These are phyloP conservation scores for Scophthalmus maximus DNA, from an alignment of 2,113 vertebrate species.

Conservation along the genomic window DNA sequence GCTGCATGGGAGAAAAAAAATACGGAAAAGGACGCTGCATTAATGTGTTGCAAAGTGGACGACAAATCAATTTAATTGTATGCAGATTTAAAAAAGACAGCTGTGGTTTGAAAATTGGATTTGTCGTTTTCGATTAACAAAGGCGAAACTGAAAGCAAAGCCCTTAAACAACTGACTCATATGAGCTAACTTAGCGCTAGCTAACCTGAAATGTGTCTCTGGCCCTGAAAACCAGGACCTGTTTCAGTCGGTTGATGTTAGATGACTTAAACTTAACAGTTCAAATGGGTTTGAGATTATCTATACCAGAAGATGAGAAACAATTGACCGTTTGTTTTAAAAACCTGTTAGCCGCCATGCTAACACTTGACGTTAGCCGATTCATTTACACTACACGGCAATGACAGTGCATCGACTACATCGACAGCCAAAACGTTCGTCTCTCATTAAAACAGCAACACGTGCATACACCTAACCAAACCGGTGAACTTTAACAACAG, in stretches of 20 bases:
- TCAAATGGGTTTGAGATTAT: accelerated
- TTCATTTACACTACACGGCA: conserved; percentile 58
- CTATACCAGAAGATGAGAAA: accelerated
- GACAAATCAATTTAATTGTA: not conserved
- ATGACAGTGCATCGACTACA: conserved; percentile 73
- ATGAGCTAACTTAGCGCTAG: conserved; percentile 4
- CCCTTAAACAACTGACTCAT: conserved; percentile 41
- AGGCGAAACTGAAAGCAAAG: conserved; percentile 75
- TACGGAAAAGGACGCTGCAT: not conserved
- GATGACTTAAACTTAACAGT: accelerated
- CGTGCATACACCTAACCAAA: accelerated
- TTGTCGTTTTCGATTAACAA: not conserved
- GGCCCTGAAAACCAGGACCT: not conserved
- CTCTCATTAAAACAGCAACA: accelerated
- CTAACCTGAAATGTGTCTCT: not conserved
- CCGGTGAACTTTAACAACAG: accelerated
- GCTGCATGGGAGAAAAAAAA: conserved; percentile 81
- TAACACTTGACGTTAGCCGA: conserved; percentile 54
- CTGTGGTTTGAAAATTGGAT: accelerated
- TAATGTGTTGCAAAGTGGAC: not conserved
- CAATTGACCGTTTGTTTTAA: not conserved
- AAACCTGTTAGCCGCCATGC: conserved; percentile 39
- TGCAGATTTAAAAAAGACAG: accelerated
- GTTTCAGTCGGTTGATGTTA: not conserved
- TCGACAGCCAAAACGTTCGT: not conserved